Evolutionary conservation across 2,113 vertebrate genomes (phyloP).

Genomic region (Nansenia antarctica): DNA sequence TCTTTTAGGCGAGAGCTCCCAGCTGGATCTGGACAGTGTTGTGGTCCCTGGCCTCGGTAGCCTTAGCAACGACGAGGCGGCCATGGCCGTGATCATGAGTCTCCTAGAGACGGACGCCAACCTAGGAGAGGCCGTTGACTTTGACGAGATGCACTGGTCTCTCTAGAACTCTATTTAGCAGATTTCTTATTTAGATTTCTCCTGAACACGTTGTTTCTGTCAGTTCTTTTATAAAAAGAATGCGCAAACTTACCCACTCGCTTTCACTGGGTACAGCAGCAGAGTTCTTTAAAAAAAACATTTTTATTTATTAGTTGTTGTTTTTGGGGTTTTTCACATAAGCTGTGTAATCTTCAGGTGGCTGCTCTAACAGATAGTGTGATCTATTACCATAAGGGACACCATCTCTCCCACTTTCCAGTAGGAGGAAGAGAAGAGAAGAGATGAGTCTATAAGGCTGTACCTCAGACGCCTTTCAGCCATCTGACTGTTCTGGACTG

Average conservation of each 20-base stretch:
- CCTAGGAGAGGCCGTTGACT: slow-evolving; percentile 81
- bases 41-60: slow-evolving; percentile 75
- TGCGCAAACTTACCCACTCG: no score
- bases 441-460: not conserved
- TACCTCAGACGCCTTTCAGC: slow-evolving; percentile 59
- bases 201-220: slow-evolving; percentile 8
- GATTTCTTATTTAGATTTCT: not conserved
- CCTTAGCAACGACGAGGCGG: slow-evolving; percentile 82
- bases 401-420: slow-evolving; percentile 40
- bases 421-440: slow-evolving; percentile 25
- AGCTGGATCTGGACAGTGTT: slow-evolving; percentile 85
- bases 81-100: slow-evolving; percentile 91
- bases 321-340: slow-evolving; percentile 24
- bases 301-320: slow-evolving; percentile 52
- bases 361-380: slow-evolving; percentile 27
- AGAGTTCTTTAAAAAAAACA: slow-evolving; percentile 5
- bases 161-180: slow-evolving; percentile 69
- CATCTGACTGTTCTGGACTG: slow-evolving; percentile 45
- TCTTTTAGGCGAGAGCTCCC: slow-evolving; percentile 76
- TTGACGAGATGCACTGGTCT: slow-evolving; percentile 88
- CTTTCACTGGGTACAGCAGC: slow-evolving; percentile 2
- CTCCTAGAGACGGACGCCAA: slow-evolving; percentile 89
- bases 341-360: slow-evolving; percentile 47
- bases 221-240: slow-evolving; percentile 8
- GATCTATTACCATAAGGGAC: slow-evolving; percentile 22